These are phyloP conservation scores for Cheirogaleus major DNA, from an alignment of 2,797 vertebrate species.

Conservation along the genomic window DNA sequence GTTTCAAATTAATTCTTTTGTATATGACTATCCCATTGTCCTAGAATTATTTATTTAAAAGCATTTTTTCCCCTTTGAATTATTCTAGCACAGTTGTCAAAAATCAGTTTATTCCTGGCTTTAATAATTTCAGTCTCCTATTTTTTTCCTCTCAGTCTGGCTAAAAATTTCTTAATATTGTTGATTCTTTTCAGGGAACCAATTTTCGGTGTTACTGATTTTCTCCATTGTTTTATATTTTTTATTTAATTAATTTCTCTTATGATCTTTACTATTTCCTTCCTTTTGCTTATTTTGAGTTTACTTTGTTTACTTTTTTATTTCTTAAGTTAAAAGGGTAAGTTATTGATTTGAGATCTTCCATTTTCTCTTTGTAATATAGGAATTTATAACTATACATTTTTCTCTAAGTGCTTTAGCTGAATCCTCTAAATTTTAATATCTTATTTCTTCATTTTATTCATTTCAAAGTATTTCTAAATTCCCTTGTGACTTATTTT, in stretches of 20 bases:
- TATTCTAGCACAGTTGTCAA: not conserved
- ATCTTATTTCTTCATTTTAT: not conserved
- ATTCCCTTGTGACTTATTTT: not conserved
- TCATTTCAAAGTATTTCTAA: not conserved
- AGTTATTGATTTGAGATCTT: not conserved
- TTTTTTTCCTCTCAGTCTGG: not conserved
- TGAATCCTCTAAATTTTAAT: not conserved
- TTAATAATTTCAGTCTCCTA: not conserved
- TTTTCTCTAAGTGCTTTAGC: not conserved
- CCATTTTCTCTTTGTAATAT: not conserved
- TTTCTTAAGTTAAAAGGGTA: not conserved
- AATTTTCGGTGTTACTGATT: not conserved
- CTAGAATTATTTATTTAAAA: not conserved
- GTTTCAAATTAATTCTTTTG: not conserved
- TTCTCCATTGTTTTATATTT: not conserved
- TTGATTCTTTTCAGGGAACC: not conserved
- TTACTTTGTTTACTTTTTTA: not conserved
- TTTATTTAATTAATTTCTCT: not conserved
- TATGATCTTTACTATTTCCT: not conserved
- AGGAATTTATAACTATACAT: not conserved
- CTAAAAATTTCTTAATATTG: not conserved
- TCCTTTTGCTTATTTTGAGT: not conserved
- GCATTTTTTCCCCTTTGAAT: not conserved
- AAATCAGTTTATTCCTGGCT: not conserved
- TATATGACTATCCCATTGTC: not conserved